Percentiles rank a stretch among this genome's conserved stretches.
These are phyloP conservation scores for Notodonta ziczac DNA, from an alignment of 2,888 invertebrate genomes.

Conservation along the genomic window DNA sequence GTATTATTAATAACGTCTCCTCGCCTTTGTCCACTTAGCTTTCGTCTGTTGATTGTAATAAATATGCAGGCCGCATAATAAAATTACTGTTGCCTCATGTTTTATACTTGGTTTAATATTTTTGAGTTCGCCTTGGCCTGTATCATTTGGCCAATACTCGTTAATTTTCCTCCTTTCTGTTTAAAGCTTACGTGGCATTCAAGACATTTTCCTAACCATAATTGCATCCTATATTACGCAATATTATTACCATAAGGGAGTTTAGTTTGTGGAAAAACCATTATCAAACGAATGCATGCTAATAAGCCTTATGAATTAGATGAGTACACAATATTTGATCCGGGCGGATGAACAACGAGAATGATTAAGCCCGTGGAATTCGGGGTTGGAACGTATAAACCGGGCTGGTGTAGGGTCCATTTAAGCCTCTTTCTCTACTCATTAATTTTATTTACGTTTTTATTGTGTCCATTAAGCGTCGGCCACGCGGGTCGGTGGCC, in stretches of 20 bases:
- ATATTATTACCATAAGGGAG: not conserved
- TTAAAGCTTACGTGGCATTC: not conserved
- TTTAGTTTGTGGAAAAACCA: too few species aligned
- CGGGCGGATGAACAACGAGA: slow-evolving; percentile 25
- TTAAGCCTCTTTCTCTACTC: slow-evolving; percentile 51
- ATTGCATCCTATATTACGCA: too few species aligned
- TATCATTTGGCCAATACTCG: slow-evolving; percentile 1
- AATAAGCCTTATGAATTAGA: too few species aligned
- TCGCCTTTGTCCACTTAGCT: slow-evolving; percentile 3
- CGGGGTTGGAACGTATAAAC: slow-evolving; percentile 19
- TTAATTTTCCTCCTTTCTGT: slow-evolving; percentile 5
- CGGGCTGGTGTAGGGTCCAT: slow-evolving; percentile 35
- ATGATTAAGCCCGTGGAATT: slow-evolving; percentile 19
- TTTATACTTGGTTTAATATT: not conserved
- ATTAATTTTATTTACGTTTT: slow-evolving; percentile 75
- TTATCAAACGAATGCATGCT: too few species aligned
- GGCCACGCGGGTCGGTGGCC: slow-evolving; percentile 66
- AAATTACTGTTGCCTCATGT: not conserved
- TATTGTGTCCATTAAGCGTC: slow-evolving; percentile 64
- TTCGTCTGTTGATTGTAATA: slow-evolving; percentile 5
- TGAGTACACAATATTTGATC: not conserved
- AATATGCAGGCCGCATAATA: not conserved
- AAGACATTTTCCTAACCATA: not conserved
- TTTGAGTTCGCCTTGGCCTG: slow-evolving; percentile 3
- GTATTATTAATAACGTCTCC: slow-evolving; percentile 40